Evolutionary conservation across 2,888 invertebrate species (phyloP).

Genomic region (Branchipolynoe longqiensis): DNA sequence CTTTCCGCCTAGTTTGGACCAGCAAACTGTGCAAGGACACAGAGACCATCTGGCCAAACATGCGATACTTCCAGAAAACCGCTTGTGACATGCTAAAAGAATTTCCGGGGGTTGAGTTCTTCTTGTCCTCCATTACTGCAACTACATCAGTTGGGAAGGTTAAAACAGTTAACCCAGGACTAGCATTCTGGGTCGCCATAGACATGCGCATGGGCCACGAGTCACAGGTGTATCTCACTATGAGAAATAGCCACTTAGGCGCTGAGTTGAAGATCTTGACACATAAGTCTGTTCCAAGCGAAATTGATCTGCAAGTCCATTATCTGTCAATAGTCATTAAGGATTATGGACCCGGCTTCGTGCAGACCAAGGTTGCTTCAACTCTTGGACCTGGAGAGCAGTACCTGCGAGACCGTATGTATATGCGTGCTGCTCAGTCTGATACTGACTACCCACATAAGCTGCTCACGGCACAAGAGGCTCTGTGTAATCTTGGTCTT

Average conservation of each 20-base stretch:
- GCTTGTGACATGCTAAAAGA: not conserved
- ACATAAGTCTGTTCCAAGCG: slow-evolving; percentile 4
- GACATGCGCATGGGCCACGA: not conserved
- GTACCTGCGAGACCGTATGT: slow-evolving; percentile 3
- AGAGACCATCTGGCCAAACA: not conserved
- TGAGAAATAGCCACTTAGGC: slow-evolving; percentile 10
- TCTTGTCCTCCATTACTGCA: slow-evolving; percentile 13
- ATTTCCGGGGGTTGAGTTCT: slow-evolving; percentile 33
- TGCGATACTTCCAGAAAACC: not conserved
- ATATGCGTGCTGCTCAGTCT: not conserved
- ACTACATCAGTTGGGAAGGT: not conserved
- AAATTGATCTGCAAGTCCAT: slow-evolving; percentile 8
- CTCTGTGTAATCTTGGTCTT: not conserved
- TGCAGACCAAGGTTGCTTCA: slow-evolving; percentile 2
- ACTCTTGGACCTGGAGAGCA: not conserved
- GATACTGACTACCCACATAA: not conserved
- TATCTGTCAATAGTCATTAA: slow-evolving; percentile 17
- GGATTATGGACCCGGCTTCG: slow-evolving; percentile 28
- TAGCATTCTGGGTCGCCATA: slow-evolving; percentile 26
- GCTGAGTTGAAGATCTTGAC: slow-evolving; percentile 44
- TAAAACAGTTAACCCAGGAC: slow-evolving; percentile 6
- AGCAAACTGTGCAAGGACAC: not conserved
- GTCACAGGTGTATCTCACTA: slow-evolving; percentile 4
- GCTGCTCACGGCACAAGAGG: not conserved
- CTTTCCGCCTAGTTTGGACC: slow-evolving; percentile 23